A percentile compares a stretch with the other conserved stretches of the same genome.
Conservation (phyloP, 2,113 vertebrate species). For the Erythrocercus mccallii region DNA sequence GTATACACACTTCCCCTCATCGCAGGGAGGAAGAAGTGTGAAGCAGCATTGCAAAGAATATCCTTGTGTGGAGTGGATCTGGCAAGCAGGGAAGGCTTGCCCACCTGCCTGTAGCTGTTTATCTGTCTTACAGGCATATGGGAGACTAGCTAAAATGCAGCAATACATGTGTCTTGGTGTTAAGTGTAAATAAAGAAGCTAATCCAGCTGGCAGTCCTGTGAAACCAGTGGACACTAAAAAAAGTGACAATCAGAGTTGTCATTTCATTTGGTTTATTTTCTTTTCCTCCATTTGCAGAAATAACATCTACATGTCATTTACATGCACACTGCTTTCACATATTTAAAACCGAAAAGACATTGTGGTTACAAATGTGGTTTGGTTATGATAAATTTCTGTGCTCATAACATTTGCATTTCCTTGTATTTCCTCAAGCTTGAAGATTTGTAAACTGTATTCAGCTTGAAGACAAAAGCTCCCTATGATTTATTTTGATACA, state of each 20-base stretch:
- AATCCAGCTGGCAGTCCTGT: background rate
- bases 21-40: background rate
- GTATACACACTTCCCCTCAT: background rate
- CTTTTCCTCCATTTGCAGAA: constrained; percentile 52
- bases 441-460: constrained; percentile 54
- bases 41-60: background rate
- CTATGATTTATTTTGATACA: background rate
- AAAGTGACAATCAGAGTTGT: background rate
- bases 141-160: background rate
- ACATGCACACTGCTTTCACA: constrained; percentile 47
- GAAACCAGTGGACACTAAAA: constrained; percentile 19
- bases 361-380: constrained; percentile 44
- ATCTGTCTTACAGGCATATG: background rate
- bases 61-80: background rate
- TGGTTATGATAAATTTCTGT: constrained; percentile 43
- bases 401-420: constrained; percentile 64
- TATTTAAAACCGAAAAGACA: background rate
- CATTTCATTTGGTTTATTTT: background rate
- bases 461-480: constrained; percentile 14
- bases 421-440: constrained; percentile 56
- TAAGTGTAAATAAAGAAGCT: background rate
- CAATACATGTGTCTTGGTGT: background rate
- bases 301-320: constrained; percentile 67
- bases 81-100: background rate
- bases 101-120: constrained; percentile 10